Conservation (phyloP, 2,797 vertebrate genomes). For the Apodemus agrarius region DNA sequence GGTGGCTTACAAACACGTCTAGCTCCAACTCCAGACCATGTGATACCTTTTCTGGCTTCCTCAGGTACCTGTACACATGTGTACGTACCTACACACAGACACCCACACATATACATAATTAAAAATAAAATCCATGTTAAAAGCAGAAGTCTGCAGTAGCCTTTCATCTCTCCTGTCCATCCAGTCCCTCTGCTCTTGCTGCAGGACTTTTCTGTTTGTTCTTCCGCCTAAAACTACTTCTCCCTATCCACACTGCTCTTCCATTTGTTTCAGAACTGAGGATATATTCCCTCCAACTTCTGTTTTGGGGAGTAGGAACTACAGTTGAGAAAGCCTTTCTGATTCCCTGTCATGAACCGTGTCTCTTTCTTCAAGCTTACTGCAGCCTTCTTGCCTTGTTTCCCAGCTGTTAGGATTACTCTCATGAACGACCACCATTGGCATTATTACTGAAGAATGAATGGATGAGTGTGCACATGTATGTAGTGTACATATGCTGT, state of each 20-base stretch:
- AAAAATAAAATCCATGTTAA: background rate
- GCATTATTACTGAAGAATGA: too few relatives aligned
- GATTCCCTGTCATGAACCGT: background rate
- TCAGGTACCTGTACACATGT: background rate
- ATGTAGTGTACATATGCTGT: background rate
- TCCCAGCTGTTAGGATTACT: background rate
- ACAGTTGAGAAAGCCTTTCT: background rate
- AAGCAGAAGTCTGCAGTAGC: background rate
- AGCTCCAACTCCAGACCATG: background rate
- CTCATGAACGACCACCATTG: background rate
- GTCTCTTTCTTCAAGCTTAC: background rate
- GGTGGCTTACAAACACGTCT: background rate
- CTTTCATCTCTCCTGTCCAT: accelerated
- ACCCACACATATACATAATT: background rate
- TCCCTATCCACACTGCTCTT: background rate
- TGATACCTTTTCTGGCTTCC: background rate
- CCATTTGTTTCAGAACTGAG: background rate
- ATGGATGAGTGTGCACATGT: background rate
- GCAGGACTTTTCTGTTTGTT: background rate
- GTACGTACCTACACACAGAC: background rate
- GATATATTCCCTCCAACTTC: background rate
- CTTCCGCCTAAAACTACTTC: background rate
- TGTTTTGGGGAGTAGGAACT: background rate
- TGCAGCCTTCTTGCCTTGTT: background rate
- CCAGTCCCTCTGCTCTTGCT: background rate